Evolutionary conservation across 2,797 vertebrate genomes (phyloP).

Genomic region (Sandelia bainsii): DNA sequence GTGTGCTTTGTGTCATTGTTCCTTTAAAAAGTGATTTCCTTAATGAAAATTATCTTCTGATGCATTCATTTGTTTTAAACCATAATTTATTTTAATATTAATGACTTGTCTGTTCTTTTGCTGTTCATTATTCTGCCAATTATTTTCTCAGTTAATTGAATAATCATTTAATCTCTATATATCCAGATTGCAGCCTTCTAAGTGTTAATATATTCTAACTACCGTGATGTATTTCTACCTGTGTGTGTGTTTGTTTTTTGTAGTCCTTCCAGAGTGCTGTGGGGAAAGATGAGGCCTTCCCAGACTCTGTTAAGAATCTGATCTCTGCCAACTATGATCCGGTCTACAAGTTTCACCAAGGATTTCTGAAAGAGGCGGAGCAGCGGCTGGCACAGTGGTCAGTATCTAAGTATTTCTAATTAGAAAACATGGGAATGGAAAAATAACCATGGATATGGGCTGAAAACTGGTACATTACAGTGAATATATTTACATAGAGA

Average conservation of each 20-base stretch:
- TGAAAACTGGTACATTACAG: no score
- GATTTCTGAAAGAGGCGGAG: conserved; percentile 94
- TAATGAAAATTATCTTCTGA: no score
- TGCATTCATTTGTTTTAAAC: no score
- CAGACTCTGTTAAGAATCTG: conserved; percentile 86
- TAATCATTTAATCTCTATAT: background rate
- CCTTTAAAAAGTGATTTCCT: no score
- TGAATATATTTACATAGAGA: no score
- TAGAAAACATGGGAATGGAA: no score
- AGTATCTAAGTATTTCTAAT: conserved; percentile 55
- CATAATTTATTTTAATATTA: background rate
- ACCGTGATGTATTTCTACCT: background rate
- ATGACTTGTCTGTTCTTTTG: background rate
- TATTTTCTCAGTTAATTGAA: background rate
- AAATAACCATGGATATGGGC: no score
- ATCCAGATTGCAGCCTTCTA: background rate
- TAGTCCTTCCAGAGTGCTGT: conserved; percentile 89
- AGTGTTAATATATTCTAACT: no score
- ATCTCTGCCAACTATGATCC: conserved; percentile 92
- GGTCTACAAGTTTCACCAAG: conserved; percentile 91
- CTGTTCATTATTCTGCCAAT: no score
- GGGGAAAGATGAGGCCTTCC: conserved; percentile 89
- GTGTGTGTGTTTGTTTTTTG: background rate
- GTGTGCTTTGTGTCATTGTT: background rate
- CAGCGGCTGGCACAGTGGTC: conserved; percentile 93